Conservation (phyloP, 2,113 vertebrate species). For the Pedetes capensis region DNA sequence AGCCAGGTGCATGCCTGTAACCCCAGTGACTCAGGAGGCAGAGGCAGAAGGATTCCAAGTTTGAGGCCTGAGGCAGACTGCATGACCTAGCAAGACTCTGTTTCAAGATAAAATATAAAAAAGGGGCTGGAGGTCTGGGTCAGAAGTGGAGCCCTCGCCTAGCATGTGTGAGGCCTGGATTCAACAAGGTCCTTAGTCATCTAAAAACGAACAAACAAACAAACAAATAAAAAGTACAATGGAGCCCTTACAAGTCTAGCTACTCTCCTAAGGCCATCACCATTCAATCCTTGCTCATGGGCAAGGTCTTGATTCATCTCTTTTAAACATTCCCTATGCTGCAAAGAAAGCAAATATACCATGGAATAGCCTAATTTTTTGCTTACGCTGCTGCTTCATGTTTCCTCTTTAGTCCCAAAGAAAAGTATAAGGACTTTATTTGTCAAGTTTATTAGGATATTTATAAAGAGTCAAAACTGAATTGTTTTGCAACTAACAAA, state of each 20-base stretch:
- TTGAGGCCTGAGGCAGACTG: too few relatives aligned
- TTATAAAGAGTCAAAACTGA: background rate
- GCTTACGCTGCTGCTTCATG: background rate
- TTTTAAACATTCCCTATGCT: background rate
- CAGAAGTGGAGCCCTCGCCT: too few relatives aligned
- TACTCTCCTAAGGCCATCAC: background rate
- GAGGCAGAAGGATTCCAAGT: too few relatives aligned
- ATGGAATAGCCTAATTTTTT: conserved; percentile 3
- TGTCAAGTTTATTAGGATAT: background rate
- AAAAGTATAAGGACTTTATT: background rate
- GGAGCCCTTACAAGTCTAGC: background rate
- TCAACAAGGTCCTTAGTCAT: too few relatives aligned
- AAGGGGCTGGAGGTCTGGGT: too few relatives aligned
- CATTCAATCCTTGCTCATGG: background rate
- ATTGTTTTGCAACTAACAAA: background rate
- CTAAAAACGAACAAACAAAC: too few relatives aligned
- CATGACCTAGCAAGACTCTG: too few relatives aligned
- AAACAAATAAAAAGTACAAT: background rate
- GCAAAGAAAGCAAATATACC: conserved; percentile 16
- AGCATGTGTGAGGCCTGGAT: too few relatives aligned
- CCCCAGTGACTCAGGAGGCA: too few relatives aligned
- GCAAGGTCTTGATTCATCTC: background rate
- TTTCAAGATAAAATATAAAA: too few relatives aligned
- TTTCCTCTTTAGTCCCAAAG: background rate
- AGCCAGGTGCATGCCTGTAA: too few relatives aligned